These are phyloP conservation scores for Ciconia nigra DNA, from an alignment of 2,797 vertebrate species.

Conservation along the genomic window DNA sequence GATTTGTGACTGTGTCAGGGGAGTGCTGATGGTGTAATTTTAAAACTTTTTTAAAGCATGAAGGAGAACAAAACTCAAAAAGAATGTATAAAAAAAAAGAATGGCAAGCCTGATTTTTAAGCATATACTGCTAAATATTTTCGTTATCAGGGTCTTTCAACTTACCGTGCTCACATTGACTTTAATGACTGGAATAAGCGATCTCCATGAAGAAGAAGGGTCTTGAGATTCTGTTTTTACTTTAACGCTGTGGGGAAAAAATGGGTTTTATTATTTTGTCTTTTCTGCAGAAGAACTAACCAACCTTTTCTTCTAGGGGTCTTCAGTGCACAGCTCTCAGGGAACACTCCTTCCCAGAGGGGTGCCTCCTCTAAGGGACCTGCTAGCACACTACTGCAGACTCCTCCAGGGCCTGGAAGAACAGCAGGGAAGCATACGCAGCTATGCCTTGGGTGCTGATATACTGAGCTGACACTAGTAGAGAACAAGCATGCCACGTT, in stretches of 20 bases:
- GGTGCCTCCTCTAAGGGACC: neutral
- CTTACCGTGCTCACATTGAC: slow-evolving; percentile 98
- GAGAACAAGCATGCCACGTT: neutral
- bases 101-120: neutral
- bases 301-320: neutral
- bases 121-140: neutral
- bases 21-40: neutral
- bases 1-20: neutral
- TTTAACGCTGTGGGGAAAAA: slow-evolving; percentile 78
- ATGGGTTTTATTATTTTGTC: neutral
- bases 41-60: neutral
- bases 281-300: neutral
- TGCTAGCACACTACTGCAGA: neutral
- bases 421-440: neutral
- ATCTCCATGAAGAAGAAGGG: slow-evolving; percentile 93
- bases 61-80: neutral
- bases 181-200: slow-evolving; percentile 98
- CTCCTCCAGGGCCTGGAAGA: neutral
- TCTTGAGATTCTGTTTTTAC: slow-evolving; percentile 91
- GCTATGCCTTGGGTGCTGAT: neutral
- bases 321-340: neutral
- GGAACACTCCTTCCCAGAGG: neutral
- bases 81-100: neutral
- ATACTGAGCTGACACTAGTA: neutral
- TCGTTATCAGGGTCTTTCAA: neutral